phyloP scores from a whole-genome alignment of 2,113 vertebrate genomes.

The Calidris pugnax region DNA sequence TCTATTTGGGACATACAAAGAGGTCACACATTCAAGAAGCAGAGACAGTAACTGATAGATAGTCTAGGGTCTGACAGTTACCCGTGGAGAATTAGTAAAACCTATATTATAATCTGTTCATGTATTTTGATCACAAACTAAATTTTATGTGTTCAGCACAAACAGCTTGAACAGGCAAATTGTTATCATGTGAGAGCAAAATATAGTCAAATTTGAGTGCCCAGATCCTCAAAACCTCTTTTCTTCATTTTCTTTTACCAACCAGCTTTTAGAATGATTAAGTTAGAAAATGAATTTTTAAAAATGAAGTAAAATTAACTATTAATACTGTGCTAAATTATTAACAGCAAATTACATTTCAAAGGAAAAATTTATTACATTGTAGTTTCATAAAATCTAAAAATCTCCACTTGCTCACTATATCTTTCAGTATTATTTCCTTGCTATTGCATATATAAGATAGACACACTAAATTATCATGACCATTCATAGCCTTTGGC shows the following conservation, averaged over 20 bases:
- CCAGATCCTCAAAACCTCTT: neutral
- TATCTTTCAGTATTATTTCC: neutral
- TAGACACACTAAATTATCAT: neutral
- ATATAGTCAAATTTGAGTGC: neutral
- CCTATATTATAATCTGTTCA: neutral
- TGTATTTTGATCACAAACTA: neutral
- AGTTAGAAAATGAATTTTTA: neutral
- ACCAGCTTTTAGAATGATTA: neutral
- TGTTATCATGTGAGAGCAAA: neutral
- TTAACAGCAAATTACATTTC: neutral
- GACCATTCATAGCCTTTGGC: neutral
- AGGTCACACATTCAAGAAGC: neutral
- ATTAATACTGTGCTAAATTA: neutral
- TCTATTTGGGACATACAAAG: neutral
- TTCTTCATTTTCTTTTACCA: neutral
- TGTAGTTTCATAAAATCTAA: neutral
- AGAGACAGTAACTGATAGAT: neutral
- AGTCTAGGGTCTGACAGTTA: no score
- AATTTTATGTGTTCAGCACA: neutral
- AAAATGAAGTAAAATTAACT: neutral
- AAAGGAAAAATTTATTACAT: neutral
- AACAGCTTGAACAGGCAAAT: neutral
- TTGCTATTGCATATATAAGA: neutral
- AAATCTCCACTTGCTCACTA: neutral
- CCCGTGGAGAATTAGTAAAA: neutral